phyloP scores from a whole-genome alignment of 2,797 vertebrate genomes.

The Clarias fuscus region DNA sequence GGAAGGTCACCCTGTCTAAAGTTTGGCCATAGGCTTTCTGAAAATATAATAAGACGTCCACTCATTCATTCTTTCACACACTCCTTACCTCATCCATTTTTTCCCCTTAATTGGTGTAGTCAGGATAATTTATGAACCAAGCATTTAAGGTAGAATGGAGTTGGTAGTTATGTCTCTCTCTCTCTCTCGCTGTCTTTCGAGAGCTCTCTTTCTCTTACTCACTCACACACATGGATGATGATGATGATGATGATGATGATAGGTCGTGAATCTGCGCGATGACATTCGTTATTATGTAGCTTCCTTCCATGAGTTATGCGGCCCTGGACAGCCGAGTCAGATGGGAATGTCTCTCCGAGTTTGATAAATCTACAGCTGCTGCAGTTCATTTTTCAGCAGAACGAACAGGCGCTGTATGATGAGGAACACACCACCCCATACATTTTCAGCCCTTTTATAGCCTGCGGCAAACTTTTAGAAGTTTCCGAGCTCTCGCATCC shows the following conservation, averaged over 20 bases:
- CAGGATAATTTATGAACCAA: conserved; percentile 23
- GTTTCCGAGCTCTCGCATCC: neutral
- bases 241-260: no score
- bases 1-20: conserved; percentile 30
- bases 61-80: neutral
- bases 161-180: neutral
- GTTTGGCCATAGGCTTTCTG: neutral
- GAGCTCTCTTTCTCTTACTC: neutral
- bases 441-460: neutral
- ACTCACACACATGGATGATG: neutral
- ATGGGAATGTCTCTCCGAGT: conserved; percentile 15
- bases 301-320: conserved; percentile 21
- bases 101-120: neutral
- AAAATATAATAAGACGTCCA: neutral
- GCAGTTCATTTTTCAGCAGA: conserved; percentile 9
- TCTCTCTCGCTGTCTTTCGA: neutral
- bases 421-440: neutral
- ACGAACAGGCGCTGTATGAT: neutral
- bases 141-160: neutral
- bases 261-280: neutral
- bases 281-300: conserved; percentile 38
- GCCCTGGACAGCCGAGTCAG: conserved; percentile 11
- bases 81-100: neutral
- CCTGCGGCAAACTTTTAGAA: neutral
- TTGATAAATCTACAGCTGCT: neutral